phyloP scores from a whole-genome alignment of 2,888 invertebrate species.

The Euplexia lucipara region DNA sequence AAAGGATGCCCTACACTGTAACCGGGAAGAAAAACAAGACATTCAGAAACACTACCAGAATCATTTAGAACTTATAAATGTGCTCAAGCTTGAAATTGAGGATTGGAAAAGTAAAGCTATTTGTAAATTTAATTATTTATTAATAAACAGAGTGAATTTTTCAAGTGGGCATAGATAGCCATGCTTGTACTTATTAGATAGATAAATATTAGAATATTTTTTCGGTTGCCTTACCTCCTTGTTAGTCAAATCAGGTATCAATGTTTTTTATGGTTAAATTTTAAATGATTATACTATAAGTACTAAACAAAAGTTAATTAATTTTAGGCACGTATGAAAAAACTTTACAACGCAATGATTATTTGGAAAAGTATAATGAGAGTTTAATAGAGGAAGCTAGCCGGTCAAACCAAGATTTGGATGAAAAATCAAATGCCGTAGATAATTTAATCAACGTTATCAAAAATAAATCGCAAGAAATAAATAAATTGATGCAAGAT shows the following conservation, averaged over 20 bases:
- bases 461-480: slow-evolving; percentile 77
- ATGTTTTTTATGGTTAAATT: background rate
- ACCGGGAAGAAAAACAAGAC: slow-evolving; percentile 82
- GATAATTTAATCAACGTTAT: slow-evolving; percentile 76
- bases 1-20: slow-evolving; percentile 76
- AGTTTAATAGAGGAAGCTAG: slow-evolving; percentile 74
- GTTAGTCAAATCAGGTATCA: background rate
- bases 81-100: slow-evolving; percentile 80
- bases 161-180: too few species aligned
- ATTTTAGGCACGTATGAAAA: slow-evolving; percentile 76
- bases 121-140: background rate
- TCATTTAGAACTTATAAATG: slow-evolving; percentile 78
- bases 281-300: background rate
- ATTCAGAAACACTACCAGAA: slow-evolving; percentile 78
- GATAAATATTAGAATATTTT: too few species aligned
- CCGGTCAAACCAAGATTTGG: slow-evolving; percentile 68
- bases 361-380: slow-evolving; percentile 78
- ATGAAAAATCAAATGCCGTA: slow-evolving; percentile 75
- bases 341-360: slow-evolving; percentile 74
- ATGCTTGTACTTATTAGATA: too few species aligned
- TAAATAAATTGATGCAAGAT: slow-evolving; percentile 73
- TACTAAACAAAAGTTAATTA: background rate
- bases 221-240: background rate
- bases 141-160: too few species aligned
- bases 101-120: slow-evolving; percentile 80